Evolutionary conservation across 2,888 invertebrate genomes (phyloP).

Genomic region (Trilocha varians): DNA sequence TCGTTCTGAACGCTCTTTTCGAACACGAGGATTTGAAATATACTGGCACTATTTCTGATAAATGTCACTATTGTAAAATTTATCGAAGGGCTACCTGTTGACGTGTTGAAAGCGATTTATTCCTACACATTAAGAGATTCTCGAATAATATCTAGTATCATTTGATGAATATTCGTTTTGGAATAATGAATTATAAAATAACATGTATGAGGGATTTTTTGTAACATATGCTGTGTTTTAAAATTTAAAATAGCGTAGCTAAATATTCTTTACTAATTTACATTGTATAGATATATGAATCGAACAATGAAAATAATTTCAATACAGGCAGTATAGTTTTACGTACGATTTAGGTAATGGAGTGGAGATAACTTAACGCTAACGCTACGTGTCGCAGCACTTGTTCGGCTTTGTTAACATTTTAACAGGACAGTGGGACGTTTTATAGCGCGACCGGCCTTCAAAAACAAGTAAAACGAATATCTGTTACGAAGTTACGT

Average conservation of each 20-base stretch:
- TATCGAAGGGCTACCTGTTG: neutral
- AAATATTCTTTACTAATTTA: too few relatives aligned
- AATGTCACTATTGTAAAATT: neutral
- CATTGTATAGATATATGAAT: neutral
- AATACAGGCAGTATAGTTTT: neutral
- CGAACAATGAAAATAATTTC: neutral
- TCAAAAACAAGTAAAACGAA: neutral
- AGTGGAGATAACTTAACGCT: slow-evolving; percentile 4
- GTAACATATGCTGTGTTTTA: too few relatives aligned
- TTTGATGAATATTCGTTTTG: too few relatives aligned
- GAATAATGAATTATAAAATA: too few relatives aligned
- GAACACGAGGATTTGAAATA: neutral
- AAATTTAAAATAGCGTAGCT: too few relatives aligned
- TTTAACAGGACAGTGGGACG: neutral
- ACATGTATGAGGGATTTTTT: too few relatives aligned
- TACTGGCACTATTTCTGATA: neutral
- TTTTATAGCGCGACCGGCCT: neutral
- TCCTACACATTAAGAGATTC: neutral
- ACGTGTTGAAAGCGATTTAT: neutral
- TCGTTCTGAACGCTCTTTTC: slow-evolving; percentile 16
- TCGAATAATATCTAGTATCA: too few relatives aligned
- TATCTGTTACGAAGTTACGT: neutral
- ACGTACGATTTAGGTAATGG: slow-evolving; percentile 6
- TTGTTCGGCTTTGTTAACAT: slow-evolving; percentile 5
- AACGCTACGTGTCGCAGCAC: slow-evolving; percentile 2